phyloP scores from a whole-genome alignment of 2,113 vertebrate genomes.

The Fulmarus glacialis region DNA sequence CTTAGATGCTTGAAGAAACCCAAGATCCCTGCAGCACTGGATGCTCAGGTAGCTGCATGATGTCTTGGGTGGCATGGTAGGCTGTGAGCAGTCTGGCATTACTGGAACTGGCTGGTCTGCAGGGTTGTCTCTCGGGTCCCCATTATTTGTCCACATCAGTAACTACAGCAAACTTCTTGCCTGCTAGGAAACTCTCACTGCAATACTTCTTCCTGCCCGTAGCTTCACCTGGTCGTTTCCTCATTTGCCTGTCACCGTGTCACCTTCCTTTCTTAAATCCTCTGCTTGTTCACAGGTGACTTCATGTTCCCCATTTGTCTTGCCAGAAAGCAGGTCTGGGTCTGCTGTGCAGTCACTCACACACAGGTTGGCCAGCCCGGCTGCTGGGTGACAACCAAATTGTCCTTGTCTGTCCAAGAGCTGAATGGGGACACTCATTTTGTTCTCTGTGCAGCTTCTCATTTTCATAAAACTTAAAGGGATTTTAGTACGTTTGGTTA shows the following conservation, averaged over 20 bases:
- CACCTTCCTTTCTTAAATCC: neutral
- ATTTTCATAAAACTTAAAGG: neutral
- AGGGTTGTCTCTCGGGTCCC: neutral
- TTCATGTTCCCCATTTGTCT: neutral
- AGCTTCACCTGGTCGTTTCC: neutral
- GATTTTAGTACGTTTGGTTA: neutral
- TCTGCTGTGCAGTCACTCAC: neutral
- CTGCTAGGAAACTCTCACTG: neutral
- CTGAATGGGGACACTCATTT: neutral
- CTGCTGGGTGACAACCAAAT: neutral
- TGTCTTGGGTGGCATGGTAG: neutral
- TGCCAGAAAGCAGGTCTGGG: neutral
- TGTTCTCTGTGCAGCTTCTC: neutral
- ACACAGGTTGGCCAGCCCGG: neutral
- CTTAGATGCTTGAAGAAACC: neutral
- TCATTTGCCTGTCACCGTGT: neutral
- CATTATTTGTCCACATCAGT: rapidly evolving
- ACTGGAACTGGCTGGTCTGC: neutral
- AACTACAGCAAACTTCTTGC: neutral
- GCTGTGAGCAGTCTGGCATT: neutral
- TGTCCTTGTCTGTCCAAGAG: neutral
- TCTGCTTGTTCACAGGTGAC: neutral
- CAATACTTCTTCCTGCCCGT: neutral
- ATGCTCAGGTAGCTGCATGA: neutral
- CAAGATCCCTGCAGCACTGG: neutral